Evolutionary conservation across 2,113 vertebrate species (phyloP).

Genomic region (Ptyas mucosa): DNA sequence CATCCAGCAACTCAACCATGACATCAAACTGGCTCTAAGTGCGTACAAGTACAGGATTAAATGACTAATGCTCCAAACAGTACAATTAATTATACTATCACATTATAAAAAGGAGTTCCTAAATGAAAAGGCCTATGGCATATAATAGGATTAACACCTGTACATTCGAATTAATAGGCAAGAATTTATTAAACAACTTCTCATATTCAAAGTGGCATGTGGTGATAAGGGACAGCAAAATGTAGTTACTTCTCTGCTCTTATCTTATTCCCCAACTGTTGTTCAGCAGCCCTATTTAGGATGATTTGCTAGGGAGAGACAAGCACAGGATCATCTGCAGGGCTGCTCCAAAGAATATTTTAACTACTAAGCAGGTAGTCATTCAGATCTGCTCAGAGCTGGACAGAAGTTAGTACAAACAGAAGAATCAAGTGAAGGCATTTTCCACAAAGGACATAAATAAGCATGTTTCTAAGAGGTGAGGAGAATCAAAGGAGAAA

Average conservation of each 20-base stretch:
- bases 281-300: not conserved
- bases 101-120: not conserved
- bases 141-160: not conserved
- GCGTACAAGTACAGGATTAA: not conserved
- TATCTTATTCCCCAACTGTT: not conserved
- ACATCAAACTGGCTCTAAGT: not conserved
- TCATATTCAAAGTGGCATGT: not conserved
- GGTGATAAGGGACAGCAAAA: not conserved
- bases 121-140: not conserved
- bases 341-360: not conserved
- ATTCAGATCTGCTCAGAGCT: not conserved
- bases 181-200: not conserved
- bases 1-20: not conserved
- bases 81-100: not conserved
- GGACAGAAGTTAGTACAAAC: not conserved
- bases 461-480: not conserved
- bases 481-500: not conserved
- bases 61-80: not conserved
- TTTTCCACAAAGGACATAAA: not conserved
- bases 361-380: not conserved
- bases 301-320: not conserved
- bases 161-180: not conserved
- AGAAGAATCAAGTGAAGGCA: not conserved
- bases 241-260: not conserved
- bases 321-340: not conserved